Base-by-base conservation (phyloP, 1,140 invertebrate species). In the Eulimnadia texana region DNA sequence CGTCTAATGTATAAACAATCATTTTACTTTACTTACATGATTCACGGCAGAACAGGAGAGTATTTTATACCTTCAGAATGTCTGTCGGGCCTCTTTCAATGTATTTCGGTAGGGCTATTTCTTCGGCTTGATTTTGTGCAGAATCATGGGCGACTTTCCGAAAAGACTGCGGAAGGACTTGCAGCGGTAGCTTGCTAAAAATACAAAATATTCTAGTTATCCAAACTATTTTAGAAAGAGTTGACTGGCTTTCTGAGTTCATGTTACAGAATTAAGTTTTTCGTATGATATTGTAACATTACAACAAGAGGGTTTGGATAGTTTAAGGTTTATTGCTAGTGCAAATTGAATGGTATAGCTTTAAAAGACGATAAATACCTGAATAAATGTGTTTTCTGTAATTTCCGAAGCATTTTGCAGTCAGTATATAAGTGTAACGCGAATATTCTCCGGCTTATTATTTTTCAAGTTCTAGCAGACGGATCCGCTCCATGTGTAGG, bases 51-150 rank as follows among this genome's bases (percentile, higher is more conserved):
- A 9, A 6, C 23, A 24, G 60, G 61, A 63, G 59, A 47, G 49
- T 62, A 56, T 49, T 49, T 65, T 59, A 65, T 74, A 81, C 80
- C 64, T 72, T 72, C 52, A 93, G 74, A 61, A 93, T 84, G 72
- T 90, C 88, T 27, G 88, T 92, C 11, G 88, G 82, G 1, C 81
- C 77, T 66, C 89, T 78, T 47, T 79, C 78, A 68, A 86, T 88
- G 51, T 82, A 78, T 58, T 79, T 77, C 2, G 88, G 86, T 51
- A 85, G 80, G 3, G 33, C 50, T 42, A 64, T 51, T 20, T 64
- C 50, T 25, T 64, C 50, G 16, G 23, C 9, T 10, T 55, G 59
- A 51, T 42, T 42, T 16, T 42, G 33, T 6, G 33, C 16, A 9
- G 6, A 16, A 9, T 42, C 33, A 42, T 42, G 33, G 16, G 6